Evolutionary conservation across 2,888 invertebrate species (phyloP).

Genomic region (Tortrix viridana): DNA sequence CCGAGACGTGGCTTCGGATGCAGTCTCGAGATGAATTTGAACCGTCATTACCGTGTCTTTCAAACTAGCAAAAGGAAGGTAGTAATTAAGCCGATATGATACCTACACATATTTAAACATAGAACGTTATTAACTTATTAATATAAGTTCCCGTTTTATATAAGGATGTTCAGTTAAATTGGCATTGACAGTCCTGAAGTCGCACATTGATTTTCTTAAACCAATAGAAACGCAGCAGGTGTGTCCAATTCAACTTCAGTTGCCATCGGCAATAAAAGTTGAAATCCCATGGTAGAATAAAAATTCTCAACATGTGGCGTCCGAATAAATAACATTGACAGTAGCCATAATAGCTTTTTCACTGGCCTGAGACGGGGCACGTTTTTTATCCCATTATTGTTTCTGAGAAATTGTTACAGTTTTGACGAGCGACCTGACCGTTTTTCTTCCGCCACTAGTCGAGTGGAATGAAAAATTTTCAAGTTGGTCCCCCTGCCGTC

Average conservation of each 20-base stretch:
- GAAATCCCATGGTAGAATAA: slow-evolving; percentile 79
- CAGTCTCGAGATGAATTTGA: slow-evolving; percentile 7
- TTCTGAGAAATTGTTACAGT: slow-evolving; percentile 84
- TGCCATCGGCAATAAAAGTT: slow-evolving; percentile 72
- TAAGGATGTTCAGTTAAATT: too few relatives aligned
- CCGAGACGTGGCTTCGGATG: slow-evolving; percentile 38
- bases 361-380: slow-evolving; percentile 65
- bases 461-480: slow-evolving; percentile 83
- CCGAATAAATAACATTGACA: slow-evolving; percentile 84
- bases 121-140: too few relatives aligned
- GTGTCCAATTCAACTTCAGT: slow-evolving; percentile 55
- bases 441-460: slow-evolving; percentile 76
- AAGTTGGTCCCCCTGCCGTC: slow-evolving; percentile 76
- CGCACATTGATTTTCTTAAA: slow-evolving; percentile 22
- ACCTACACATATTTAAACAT: too few relatives aligned
- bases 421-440: slow-evolving; percentile 82
- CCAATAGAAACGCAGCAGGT: slow-evolving; percentile 40
- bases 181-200: too few relatives aligned
- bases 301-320: slow-evolving; percentile 77
- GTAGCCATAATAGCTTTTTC: slow-evolving; percentile 74
- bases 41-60: slow-evolving; percentile 9
- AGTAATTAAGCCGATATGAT: neutral
- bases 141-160: too few relatives aligned
- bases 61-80: neutral
- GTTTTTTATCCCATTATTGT: slow-evolving; percentile 81